Percentiles rank a stretch among this genome's conserved stretches.
Evolutionary conservation across 2,113 vertebrate genomes (phyloP).

Genomic region (Gobiocypris rarus): DNA sequence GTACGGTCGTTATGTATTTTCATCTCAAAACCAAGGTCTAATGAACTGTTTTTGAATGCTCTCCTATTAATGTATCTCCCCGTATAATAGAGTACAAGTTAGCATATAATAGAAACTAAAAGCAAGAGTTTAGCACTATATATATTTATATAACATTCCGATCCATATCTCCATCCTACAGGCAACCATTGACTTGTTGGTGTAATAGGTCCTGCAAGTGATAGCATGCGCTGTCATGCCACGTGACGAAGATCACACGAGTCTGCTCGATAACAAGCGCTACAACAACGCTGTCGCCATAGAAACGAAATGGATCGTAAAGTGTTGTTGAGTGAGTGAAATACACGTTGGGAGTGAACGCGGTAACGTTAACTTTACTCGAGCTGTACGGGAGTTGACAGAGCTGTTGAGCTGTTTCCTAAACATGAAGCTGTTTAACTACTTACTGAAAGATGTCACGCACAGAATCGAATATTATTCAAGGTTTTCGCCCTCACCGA

Average conservation of each 20-base stretch:
- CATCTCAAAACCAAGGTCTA: background rate
- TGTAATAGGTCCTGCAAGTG: background rate
- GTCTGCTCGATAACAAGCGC: background rate
- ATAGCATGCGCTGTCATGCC: background rate
- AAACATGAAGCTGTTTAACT: conserved; percentile 70
- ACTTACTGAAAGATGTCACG: conserved; percentile 69
- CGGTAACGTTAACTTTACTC: no score
- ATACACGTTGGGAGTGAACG: background rate
- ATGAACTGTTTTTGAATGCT: background rate
- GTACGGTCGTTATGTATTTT: background rate
- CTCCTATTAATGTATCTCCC: background rate
- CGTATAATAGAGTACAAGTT: background rate
- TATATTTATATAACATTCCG: background rate
- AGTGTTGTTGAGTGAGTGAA: background rate
- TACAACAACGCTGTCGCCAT: background rate
- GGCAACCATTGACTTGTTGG: no score
- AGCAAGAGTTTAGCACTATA: background rate
- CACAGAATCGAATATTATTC: conserved; percentile 78
- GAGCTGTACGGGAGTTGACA: background rate
- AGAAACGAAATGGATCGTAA: background rate
- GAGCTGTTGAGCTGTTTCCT: background rate
- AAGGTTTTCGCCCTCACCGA: conserved; percentile 76
- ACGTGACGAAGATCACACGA: conserved; percentile 20
- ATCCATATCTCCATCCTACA: no score
- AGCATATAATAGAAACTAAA: background rate